Evolutionary conservation across 2,888 invertebrate genomes (phyloP).

Genomic region (Neria commutata): DNA sequence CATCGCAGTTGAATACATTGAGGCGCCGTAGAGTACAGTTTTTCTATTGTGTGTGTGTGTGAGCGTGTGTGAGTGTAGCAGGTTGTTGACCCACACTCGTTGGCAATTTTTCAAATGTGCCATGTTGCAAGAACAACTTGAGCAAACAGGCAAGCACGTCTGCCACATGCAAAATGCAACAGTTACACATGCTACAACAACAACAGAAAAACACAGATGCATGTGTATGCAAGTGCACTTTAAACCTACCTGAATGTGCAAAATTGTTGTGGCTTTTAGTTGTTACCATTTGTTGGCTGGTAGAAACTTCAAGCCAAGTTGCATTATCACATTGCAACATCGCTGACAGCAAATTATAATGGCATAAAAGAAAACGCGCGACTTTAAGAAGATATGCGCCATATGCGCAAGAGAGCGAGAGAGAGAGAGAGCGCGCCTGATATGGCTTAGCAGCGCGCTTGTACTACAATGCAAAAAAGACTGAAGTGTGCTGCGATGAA

Average conservation of each 20-base stretch:
- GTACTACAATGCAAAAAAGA: no score
- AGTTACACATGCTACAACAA: neutral
- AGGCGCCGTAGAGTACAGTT: no score
- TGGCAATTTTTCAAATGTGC: conserved; percentile 34
- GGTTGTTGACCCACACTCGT: conserved; percentile 37
- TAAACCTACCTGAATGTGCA: neutral
- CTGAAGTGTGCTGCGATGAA: no score
- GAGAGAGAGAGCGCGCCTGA: no score
- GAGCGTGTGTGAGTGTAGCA: conserved; percentile 3
- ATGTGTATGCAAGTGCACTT: neutral
- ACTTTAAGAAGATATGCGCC: no score
- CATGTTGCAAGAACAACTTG: neutral
- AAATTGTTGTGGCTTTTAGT: neutral
- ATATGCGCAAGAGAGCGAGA: no score
- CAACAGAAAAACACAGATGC: neutral
- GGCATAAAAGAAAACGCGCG: neutral
- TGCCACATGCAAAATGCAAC: neutral
- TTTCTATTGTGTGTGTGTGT: neutral
- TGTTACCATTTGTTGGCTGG: neutral
- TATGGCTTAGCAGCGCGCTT: no score
- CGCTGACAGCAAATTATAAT: neutral
- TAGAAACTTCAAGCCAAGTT: neutral
- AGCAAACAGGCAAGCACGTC: neutral
- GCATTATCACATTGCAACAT: neutral
- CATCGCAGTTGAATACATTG: no score